Evolutionary conservation across 2,888 invertebrate species (phyloP).

Genomic region (Entomobrya multifasciata): DNA sequence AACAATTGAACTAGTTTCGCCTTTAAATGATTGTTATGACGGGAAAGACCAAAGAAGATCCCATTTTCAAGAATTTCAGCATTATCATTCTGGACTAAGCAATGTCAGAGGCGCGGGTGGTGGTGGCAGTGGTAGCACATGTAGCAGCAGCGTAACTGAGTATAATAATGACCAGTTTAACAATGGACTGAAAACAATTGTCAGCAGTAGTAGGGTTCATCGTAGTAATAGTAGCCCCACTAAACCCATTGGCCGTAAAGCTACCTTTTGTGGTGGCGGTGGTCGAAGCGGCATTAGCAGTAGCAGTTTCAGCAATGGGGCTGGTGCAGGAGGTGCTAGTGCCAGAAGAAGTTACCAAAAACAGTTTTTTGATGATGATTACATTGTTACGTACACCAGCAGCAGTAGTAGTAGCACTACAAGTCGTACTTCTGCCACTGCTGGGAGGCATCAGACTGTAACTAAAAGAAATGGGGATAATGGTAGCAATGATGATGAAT

Average conservation of each 20-base stretch:
- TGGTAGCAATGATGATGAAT: constrained; percentile 37
- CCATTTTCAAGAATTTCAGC: constrained; percentile 26
- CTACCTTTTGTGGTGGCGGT: constrained; percentile 41
- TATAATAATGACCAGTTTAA: neutral
- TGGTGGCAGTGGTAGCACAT: constrained; percentile 15
- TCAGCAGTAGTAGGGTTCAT: constrained; percentile 21
- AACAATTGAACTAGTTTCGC: constrained; percentile 54
- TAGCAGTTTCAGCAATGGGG: constrained; percentile 26
- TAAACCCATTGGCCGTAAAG: constrained; percentile 48
- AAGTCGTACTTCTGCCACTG: too few relatives aligned
- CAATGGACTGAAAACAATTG: neutral
- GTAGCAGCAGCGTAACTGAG: too few relatives aligned
- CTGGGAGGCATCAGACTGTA: constrained; percentile 58
- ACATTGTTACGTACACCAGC: constrained; percentile 54
- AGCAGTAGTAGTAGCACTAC: constrained; percentile 38
- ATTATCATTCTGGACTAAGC: too few relatives aligned
- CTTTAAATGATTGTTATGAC: constrained; percentile 28
- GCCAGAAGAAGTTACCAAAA: constrained; percentile 41
- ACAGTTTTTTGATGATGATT: constrained; percentile 58
- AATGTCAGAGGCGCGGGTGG: neutral
- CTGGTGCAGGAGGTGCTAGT: constrained; percentile 27
- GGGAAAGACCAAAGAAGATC: constrained; percentile 7
- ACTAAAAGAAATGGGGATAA: constrained; percentile 61
- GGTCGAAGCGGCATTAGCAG: too few relatives aligned
- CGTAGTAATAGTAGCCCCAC: constrained; percentile 60